Base-by-base conservation (phyloP, 2,888 invertebrate species). In the Lycaena phlaeas region DNA sequence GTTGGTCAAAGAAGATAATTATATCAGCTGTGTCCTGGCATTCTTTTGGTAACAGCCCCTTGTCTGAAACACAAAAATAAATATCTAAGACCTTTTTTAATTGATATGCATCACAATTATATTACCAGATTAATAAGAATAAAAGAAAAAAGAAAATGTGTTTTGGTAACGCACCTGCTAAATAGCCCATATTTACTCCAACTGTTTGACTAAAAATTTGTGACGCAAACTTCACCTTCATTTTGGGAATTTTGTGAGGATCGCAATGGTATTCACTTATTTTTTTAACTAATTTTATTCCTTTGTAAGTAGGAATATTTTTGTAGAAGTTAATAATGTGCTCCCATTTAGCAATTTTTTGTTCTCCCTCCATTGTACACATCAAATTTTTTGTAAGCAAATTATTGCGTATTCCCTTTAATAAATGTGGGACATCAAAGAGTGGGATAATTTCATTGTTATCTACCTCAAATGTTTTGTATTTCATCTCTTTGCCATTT, bases 391-490 rank as follows among this genome's bases (percentile, higher is more conserved):
- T 57, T 5, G 36, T 44, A 1, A 54, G 1, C 1, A 54, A 11
- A 36, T 54, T 54, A 34, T 56, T 57, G 34, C 53, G 1, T 52
- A n/a, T 44, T n/a, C 53, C 41, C 41, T 54, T 57, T 3, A 54
- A 27, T 18, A 57, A 25, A 30, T 30, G 31, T 2, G 18, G 31
- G 5, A 10, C n/a, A 31, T 31, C 31, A 10, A n/a, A 31, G 1
- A 18, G n/a, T 4, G 31, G 31, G 3, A 17, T 31, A 10, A 31
- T 31, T 17, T 28, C 10, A 4, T 10, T 4, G 2, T 3, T n/a
- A 4, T 15, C 2, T n/a, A 4, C 17, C 17, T 10, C 3, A 10
- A 15, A 15, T 18, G 1, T 15, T 9, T 12, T n/a, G n/a, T n/a
- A n/a, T n/a, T n/a, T n/a, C n/a, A n/a, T n/a, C n/a, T n/a, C n/a